Conservation (phyloP, 2,888 invertebrate genomes). For the Dynastes grantii region DNA sequence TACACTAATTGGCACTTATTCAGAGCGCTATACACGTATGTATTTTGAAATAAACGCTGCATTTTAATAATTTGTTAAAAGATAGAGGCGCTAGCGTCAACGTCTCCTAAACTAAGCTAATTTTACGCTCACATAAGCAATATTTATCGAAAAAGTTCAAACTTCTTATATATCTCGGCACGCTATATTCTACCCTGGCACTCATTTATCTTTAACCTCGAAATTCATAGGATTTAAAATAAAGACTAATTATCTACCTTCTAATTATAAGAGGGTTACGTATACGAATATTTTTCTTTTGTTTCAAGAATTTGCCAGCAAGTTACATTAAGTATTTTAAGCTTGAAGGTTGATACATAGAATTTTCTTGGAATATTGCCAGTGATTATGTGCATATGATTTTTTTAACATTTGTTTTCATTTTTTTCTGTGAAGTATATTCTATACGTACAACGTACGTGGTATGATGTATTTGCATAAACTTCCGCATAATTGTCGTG, state of each 20-base stretch:
- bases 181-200: too few relatives aligned
- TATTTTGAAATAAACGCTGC: too few relatives aligned
- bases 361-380: constrained; percentile 33
- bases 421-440: constrained; percentile 10
- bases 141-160: too few relatives aligned
- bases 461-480: neutral
- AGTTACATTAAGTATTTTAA: constrained; percentile 32
- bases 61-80: too few relatives aligned
- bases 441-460: neutral
- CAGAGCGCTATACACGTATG: too few relatives aligned
- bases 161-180: too few relatives aligned
- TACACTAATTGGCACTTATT: too few relatives aligned
- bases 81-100: too few relatives aligned
- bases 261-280: neutral
- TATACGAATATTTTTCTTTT: neutral
- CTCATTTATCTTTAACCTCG: too few relatives aligned
- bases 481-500: too few relatives aligned
- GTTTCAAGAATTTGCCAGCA: constrained; percentile 8
- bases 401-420: constrained; percentile 28
- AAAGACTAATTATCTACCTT: neutral
- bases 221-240: neutral
- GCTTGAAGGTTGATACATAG: constrained; percentile 28
- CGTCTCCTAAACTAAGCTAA: too few relatives aligned
- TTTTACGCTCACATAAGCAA: too few relatives aligned
- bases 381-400: constrained; percentile 9